Evolutionary conservation across 2,797 vertebrate species (phyloP).

Genomic region (Anabas testudineus): DNA sequence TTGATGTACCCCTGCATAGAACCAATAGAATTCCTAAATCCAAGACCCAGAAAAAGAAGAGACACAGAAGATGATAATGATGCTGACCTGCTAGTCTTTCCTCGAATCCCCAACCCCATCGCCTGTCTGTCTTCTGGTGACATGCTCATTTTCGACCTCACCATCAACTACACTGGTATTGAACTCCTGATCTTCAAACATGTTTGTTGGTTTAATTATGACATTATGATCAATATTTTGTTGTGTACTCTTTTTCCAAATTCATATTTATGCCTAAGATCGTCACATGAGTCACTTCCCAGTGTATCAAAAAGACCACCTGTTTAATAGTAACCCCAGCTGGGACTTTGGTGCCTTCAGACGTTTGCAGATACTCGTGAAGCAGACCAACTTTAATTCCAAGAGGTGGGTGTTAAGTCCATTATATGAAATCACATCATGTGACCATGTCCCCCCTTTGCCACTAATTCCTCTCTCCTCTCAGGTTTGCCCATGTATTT

Average conservation of each 20-base stretch:
- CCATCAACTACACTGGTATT: constrained; percentile 84
- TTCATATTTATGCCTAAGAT: constrained; percentile 72
- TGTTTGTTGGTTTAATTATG: neutral
- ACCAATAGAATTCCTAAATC: constrained; percentile 57
- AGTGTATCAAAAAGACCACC: constrained; percentile 92
- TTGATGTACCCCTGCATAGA: constrained; percentile 47
- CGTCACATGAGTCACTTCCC: constrained; percentile 91
- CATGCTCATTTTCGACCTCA: constrained; percentile 90
- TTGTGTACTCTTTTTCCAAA: neutral
- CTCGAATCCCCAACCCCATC: constrained; percentile 90
- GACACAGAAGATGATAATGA: constrained; percentile 24
- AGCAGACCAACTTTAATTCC: constrained; percentile 88
- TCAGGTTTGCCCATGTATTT: constrained; percentile 94
- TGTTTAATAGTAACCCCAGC: constrained; percentile 91
- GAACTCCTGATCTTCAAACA: neutral
- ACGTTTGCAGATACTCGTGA: constrained; percentile 87
- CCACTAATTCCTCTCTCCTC: neutral
- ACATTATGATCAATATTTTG: neutral
- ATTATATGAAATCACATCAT: neutral
- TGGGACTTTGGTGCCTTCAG: constrained; percentile 95
- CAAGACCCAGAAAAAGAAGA: constrained; percentile 62
- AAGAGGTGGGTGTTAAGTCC: constrained; percentile 80
- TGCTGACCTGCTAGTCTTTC: constrained; percentile 46
- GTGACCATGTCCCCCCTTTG: neutral
- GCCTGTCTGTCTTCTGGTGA: constrained; percentile 88